Conservation (phyloP, 2,113 vertebrate species). For the Mystacornis crossleyi region DNA sequence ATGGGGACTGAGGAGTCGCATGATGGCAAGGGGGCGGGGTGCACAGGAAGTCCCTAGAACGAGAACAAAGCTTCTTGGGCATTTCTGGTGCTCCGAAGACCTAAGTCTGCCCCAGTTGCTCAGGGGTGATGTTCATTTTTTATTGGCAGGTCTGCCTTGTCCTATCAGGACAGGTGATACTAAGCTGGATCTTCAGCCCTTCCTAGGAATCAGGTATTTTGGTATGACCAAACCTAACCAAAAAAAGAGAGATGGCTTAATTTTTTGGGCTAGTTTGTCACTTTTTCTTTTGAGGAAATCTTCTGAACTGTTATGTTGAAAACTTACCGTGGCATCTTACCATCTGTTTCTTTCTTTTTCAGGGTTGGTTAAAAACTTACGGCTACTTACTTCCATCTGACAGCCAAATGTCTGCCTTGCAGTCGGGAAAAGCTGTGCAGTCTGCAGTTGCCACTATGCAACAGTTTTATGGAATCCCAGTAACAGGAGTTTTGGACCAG, state of each 20-base stretch:
- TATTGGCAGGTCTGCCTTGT: background rate
- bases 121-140: background rate
- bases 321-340: background rate
- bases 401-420: slow-evolving; percentile 80
- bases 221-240: background rate
- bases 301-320: background rate
- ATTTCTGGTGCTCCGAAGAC: background rate
- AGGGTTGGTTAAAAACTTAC: slow-evolving; percentile 90
- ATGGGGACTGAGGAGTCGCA: background rate
- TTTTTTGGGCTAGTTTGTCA: background rate
- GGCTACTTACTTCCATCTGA: slow-evolving; percentile 88
- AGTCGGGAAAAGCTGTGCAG: slow-evolving; percentile 86
- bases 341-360: slow-evolving; percentile 55
- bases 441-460: slow-evolving; percentile 89
- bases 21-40: background rate
- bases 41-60: background rate
- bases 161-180: background rate
- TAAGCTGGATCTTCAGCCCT: background rate
- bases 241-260: background rate
- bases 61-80: background rate
- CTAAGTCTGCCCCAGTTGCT: background rate
- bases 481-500: slow-evolving; percentile 86
- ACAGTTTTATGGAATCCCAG: slow-evolving; percentile 88
- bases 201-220: background rate
- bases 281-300: background rate